A percentile compares a stretch with the other conserved stretches of the same genome.
Evolutionary conservation across 2,888 invertebrate genomes (phyloP).

Genomic region (Ormyrus nitidulus): DNA sequence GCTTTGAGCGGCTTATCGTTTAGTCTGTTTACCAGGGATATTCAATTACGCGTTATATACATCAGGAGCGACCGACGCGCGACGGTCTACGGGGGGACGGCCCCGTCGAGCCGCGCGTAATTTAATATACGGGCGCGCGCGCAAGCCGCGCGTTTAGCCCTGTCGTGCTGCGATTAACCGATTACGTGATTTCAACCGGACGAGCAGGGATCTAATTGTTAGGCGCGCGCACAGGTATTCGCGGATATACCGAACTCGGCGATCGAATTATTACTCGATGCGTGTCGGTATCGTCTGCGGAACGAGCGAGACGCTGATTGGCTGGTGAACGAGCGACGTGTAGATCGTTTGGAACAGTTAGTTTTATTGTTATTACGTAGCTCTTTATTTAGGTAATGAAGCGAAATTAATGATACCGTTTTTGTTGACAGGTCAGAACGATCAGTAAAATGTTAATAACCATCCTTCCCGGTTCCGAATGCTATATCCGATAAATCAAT

Average conservation of each 20-base stretch:
- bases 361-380: too few relatives aligned
- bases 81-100: slow-evolving; percentile 8
- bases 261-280: background rate
- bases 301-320: too few relatives aligned
- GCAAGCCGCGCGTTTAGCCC: slow-evolving; percentile 7
- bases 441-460: slow-evolving; percentile 1
- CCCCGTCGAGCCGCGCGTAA: slow-evolving; percentile 9
- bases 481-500: too few relatives aligned
- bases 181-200: slow-evolving; percentile 27
- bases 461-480: background rate
- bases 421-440: background rate
- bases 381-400: background rate
- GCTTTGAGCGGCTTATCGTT: slow-evolving; percentile 4
- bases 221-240: background rate
- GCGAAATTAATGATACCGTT: background rate
- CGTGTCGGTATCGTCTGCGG: background rate
- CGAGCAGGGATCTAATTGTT: slow-evolving; percentile 37
- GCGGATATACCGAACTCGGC: too few relatives aligned
- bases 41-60: slow-evolving; percentile 8
- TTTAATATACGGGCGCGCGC: slow-evolving; percentile 8
- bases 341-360: too few relatives aligned
- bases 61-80: background rate
- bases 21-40: slow-evolving; percentile 29
- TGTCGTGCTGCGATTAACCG: slow-evolving; percentile 11
- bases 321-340: too few relatives aligned